Evolutionary conservation across 2,113 vertebrate species (phyloP).

Genomic region (Microcebus tavaratra): DNA sequence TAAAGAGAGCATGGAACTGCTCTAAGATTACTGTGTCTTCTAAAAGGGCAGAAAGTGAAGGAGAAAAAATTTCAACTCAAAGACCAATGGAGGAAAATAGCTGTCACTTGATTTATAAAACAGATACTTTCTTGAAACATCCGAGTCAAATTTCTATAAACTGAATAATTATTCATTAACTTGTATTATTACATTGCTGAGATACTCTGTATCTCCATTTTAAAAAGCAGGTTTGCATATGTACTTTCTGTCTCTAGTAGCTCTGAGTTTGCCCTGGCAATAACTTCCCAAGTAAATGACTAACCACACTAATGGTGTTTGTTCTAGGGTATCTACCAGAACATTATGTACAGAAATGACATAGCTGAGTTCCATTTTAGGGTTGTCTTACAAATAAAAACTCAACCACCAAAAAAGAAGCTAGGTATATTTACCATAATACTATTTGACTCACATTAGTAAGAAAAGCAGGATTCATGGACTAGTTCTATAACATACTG

Average conservation of each 20-base stretch:
- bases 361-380: constrained; percentile 9
- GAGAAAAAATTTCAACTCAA: constrained; percentile 39
- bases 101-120: neutral
- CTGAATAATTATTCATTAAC: neutral
- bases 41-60: neutral
- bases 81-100: constrained; percentile 2
- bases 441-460: neutral
- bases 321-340: neutral
- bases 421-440: neutral
- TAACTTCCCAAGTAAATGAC: constrained; percentile 43
- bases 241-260: neutral
- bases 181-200: neutral
- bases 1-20: neutral
- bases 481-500: neutral
- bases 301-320: constrained; percentile 30
- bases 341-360: neutral
- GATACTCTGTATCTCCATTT: neutral
- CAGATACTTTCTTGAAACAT: neutral
- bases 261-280: neutral
- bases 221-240: neutral
- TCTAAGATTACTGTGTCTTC: constrained; percentile 28
- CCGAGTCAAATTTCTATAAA: constrained; percentile 34
- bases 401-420: neutral
- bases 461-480: neutral
- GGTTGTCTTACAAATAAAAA: constrained; percentile 53